phyloP scores from a whole-genome alignment of 2,888 invertebrate species.

The Glaucopsyche alexis region DNA sequence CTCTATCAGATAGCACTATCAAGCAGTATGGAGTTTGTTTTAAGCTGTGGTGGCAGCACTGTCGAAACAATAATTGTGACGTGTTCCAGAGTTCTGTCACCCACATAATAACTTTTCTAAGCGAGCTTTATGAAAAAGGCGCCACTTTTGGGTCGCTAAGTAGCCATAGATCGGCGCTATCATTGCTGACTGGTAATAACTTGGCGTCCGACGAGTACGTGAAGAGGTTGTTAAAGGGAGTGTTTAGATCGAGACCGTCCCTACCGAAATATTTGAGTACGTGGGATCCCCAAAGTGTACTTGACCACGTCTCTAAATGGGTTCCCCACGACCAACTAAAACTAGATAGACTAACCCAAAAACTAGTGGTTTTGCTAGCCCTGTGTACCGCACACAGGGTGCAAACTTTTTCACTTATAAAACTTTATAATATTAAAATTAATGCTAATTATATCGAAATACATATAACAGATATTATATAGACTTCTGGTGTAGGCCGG shows the following conservation, averaged over 20 bases:
- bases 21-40: not conserved
- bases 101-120: too few relatives aligned
- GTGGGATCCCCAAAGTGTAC: constrained; percentile 15
- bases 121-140: too few relatives aligned
- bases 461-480: too few relatives aligned
- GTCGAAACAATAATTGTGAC: not conserved
- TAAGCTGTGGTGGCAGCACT: not conserved
- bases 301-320: too few relatives aligned
- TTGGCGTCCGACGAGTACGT: constrained; percentile 3
- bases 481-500: not conserved
- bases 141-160: not conserved
- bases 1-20: not conserved
- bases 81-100: not conserved
- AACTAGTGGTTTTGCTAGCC: too few relatives aligned
- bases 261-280: not conserved
- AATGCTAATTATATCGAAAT: too few relatives aligned
- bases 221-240: not conserved
- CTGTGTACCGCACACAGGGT: too few relatives aligned
- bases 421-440: too few relatives aligned
- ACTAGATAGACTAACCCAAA: too few relatives aligned
- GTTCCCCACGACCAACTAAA: too few relatives aligned
- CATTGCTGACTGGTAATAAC: not conserved
- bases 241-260: constrained; percentile 3
- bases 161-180: not conserved
- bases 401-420: too few relatives aligned